Percentiles rank a stretch among this genome's conserved stretches.
These are phyloP conservation scores for Cossypha dichroa DNA, from an alignment of 2,797 vertebrate genomes.

Conservation along the genomic window DNA sequence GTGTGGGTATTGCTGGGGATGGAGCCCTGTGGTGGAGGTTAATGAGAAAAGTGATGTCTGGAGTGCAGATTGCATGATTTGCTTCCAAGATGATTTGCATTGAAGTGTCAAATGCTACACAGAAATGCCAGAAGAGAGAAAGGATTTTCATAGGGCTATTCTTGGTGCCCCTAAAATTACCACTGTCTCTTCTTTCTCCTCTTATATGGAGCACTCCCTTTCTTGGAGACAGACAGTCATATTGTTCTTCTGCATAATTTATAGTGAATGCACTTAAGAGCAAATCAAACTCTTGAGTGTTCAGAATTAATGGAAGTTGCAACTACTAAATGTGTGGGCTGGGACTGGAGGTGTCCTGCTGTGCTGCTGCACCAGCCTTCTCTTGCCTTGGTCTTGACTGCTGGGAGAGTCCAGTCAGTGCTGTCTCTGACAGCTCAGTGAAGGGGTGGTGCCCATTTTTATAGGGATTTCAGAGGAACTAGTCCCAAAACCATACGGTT, in stretches of 20 bases:
- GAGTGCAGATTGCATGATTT: neutral
- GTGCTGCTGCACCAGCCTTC: neutral
- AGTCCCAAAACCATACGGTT: neutral
- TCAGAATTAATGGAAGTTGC: neutral
- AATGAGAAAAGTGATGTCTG: constrained; percentile 20
- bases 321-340: neutral
- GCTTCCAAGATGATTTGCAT: neutral
- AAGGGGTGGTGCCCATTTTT: neutral
- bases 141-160: neutral
- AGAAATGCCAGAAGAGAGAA: neutral
- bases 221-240: neutral
- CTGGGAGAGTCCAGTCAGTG: neutral
- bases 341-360: neutral
- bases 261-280: neutral
- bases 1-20: neutral
- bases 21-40: constrained; percentile 14
- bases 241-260: constrained; percentile 1
- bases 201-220: neutral
- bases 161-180: neutral
- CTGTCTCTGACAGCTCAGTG: neutral
- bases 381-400: neutral
- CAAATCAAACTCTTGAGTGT: neutral
- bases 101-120: neutral
- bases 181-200: neutral
- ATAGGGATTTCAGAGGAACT: neutral